Evolutionary conservation across 2,113 vertebrate species (phyloP).

Genomic region (Eulacestoma nigropectus): DNA sequence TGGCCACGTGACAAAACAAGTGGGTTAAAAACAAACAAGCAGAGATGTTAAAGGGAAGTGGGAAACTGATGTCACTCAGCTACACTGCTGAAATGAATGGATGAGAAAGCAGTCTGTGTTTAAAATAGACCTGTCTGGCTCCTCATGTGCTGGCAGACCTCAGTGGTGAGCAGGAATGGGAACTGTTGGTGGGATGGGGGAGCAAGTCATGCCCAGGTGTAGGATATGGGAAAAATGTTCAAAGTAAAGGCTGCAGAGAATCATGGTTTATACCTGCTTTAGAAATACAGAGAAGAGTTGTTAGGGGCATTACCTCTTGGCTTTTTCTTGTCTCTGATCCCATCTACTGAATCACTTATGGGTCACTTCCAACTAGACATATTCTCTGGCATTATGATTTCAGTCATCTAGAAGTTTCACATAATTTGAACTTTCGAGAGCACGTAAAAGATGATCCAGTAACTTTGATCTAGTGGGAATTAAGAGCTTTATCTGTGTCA

Average conservation of each 20-base stretch:
- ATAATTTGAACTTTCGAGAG: neutral
- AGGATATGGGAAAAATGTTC: neutral
- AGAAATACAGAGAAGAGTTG: neutral
- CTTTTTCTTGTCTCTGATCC: neutral
- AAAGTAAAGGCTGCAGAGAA: neutral
- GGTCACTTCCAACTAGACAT: neutral
- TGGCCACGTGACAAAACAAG: neutral
- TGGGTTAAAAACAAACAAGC: neutral
- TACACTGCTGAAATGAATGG: neutral
- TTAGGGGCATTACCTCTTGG: neutral
- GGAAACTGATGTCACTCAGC: neutral
- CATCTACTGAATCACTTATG: neutral
- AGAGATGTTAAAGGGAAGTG: neutral
- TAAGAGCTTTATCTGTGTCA: neutral
- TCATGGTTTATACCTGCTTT: neutral
- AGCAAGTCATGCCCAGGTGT: neutral
- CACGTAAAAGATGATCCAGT: neutral
- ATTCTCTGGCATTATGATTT: neutral
- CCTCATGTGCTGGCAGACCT: neutral
- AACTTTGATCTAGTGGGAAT: neutral
- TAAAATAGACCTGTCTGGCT: neutral
- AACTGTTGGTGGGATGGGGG: neutral
- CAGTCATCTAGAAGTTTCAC: neutral
- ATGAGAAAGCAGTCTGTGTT: neutral
- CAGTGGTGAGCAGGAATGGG: neutral